Evolutionary conservation across 2,888 invertebrate species (phyloP).

Genomic region (Linnaemya tessellans): DNA sequence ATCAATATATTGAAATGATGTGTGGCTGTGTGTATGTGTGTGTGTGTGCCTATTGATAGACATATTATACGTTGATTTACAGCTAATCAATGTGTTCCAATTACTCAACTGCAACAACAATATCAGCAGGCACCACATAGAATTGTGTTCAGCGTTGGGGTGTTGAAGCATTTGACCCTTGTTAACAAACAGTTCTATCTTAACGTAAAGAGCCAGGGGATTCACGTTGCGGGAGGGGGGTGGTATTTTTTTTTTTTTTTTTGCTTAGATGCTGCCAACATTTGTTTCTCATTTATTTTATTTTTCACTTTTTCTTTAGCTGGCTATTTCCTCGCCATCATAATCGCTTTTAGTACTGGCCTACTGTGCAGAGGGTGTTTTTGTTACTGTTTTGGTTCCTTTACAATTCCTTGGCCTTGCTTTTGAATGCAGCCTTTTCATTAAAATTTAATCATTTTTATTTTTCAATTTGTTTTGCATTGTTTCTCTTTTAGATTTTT

Average conservation of each 20-base stretch:
- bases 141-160: slow-evolving; percentile 34
- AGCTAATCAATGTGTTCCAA: slow-evolving; percentile 75
- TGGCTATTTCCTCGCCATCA: slow-evolving; percentile 16
- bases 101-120: slow-evolving; percentile 65
- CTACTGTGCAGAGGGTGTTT: slow-evolving; percentile 57
- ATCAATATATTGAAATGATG: slow-evolving; percentile 59
- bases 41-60: slow-evolving; percentile 61
- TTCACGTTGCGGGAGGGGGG: not conserved
- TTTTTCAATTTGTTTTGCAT: slow-evolving; percentile 59
- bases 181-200: slow-evolving; percentile 39
- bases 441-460: slow-evolving; percentile 69
- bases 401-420: slow-evolving; percentile 30
- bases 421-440: slow-evolving; percentile 44
- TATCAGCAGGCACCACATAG: slow-evolving; percentile 21
- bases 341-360: slow-evolving; percentile 33
- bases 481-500: slow-evolving; percentile 11
- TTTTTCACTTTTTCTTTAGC: not conserved
- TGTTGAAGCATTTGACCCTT: slow-evolving; percentile 68
- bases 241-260: no score
- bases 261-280: slow-evolving; percentile 53
- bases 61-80: slow-evolving; percentile 72
- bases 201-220: not conserved
- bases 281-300: slow-evolving; percentile 45
- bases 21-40: slow-evolving; percentile 30
- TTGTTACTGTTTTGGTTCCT: slow-evolving; percentile 24